A percentile compares a stretch with the other conserved stretches of the same genome.
Evolutionary conservation across 2,888 invertebrate species (phyloP).

Genomic region (Oligia latruncula): DNA sequence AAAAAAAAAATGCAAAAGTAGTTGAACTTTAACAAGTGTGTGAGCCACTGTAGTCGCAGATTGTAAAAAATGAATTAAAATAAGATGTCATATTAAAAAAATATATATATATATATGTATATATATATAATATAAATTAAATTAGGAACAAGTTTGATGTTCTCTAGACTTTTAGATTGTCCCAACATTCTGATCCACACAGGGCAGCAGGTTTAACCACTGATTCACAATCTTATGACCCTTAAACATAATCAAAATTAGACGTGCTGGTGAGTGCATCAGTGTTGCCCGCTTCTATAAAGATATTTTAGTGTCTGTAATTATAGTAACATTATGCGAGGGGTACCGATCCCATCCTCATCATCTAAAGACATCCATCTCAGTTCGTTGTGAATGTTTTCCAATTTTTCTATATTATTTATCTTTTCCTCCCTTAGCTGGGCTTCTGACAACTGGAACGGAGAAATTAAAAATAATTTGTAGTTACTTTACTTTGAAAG

Average conservation of each 20-base stretch:
- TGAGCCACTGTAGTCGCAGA: too few species aligned
- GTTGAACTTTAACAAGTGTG: too few species aligned
- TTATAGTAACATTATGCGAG: conserved; percentile 18
- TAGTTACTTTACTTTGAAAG: neutral
- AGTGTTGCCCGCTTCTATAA: neutral
- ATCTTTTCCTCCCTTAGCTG: conserved; percentile 61
- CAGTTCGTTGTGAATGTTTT: conserved; percentile 61
- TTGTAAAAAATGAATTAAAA: too few species aligned
- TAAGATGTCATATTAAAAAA: too few species aligned
- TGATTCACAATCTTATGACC: neutral
- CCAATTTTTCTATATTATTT: conserved; percentile 52
- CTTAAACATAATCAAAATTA: neutral
- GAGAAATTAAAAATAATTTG: neutral
- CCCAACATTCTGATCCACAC: neutral
- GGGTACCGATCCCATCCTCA: conserved; percentile 60
- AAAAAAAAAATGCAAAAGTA: too few species aligned
- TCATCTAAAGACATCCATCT: conserved; percentile 62
- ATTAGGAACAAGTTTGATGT: too few species aligned
- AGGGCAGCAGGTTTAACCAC: neutral
- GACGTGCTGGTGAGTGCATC: neutral
- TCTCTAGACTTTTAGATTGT: too few species aligned
- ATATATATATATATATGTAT: too few species aligned
- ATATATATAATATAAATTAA: too few species aligned
- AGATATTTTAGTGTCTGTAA: neutral
- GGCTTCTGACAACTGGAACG: conserved; percentile 58